phyloP scores from a whole-genome alignment of 1,140 invertebrate genomes.

The Mycetomoellerius zeteki region DNA sequence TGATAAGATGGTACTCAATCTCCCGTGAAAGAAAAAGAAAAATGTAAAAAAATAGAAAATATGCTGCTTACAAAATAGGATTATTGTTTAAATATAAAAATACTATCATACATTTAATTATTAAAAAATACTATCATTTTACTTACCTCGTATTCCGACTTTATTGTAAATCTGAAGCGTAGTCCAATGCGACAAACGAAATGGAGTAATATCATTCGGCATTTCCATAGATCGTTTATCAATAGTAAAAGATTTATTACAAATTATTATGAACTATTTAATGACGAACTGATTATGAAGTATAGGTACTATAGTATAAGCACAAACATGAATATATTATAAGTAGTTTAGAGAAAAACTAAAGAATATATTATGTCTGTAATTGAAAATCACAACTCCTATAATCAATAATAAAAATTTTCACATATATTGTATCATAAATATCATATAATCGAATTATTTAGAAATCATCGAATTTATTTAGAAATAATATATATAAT shows the following conservation, averaged over 20 bases:
- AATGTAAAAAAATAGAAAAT: slow-evolving; percentile 1
- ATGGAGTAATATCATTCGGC: neutral
- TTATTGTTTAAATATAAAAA: neutral
- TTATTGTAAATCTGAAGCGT: neutral
- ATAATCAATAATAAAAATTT: neutral
- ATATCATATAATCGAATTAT: neutral
- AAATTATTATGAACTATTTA: neutral
- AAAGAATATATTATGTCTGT: neutral
- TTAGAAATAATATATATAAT: neutral
- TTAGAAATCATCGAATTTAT: neutral
- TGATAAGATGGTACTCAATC: neutral
- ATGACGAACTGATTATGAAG: neutral
- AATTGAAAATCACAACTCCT: neutral
- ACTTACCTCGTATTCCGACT: slow-evolving; percentile 29
- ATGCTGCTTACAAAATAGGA: too few species aligned
- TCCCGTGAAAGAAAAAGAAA: neutral
- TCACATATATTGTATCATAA: slow-evolving; percentile 1
- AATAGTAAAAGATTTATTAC: neutral
- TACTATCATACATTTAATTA: too few species aligned
- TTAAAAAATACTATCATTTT: neutral
- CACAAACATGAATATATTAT: neutral
- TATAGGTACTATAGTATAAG: neutral
- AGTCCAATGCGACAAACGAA: neutral
- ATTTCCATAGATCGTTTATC: slow-evolving; percentile 26
- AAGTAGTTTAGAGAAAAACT: neutral